A percentile compares a stretch with the other conserved stretches of the same genome.
Conservation (phyloP, 2,888 invertebrate species). For the Chaitophorus viminalis region DNA sequence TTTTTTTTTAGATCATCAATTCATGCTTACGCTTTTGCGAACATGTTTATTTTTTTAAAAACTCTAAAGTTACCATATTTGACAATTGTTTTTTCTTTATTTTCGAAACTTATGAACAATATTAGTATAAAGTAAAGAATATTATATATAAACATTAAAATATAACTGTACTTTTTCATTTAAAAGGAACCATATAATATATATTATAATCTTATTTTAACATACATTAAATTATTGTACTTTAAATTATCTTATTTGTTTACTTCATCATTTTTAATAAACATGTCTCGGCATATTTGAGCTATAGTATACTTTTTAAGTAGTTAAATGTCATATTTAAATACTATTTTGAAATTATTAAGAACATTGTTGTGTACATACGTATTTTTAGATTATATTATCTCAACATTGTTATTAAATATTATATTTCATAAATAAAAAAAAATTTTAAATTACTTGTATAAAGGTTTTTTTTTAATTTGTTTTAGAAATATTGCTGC, state of each 20-base stretch:
- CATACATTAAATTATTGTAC: neutral
- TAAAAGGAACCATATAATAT: neutral
- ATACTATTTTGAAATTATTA: conserved; percentile 18
- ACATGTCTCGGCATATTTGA: neutral
- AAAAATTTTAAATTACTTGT: neutral
- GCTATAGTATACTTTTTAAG: conserved; percentile 27
- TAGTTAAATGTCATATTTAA: neutral
- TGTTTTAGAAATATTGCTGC: neutral
- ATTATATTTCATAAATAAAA: conserved; percentile 48
- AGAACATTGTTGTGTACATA: conserved; percentile 43
- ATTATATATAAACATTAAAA: neutral
- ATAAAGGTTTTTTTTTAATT: neutral
- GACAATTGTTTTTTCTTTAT: conserved; percentile 30
- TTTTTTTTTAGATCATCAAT: conserved; percentile 23
- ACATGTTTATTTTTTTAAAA: conserved; percentile 53
- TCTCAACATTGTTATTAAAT: conserved; percentile 44
- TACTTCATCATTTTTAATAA: neutral
- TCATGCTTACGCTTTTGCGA: conserved; percentile 41
- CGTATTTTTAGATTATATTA: conserved; percentile 45
- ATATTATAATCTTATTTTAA: too few relatives aligned
- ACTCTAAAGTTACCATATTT: conserved; percentile 45
- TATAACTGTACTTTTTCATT: neutral
- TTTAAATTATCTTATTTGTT: conserved; percentile 5
- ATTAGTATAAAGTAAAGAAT: neutral
- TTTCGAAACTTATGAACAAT: conserved; percentile 10